Percentiles rank a stretch among this genome's conserved stretches.
Conservation (phyloP, 1,140 invertebrate species). For the Pemphigus obesinymphae region DNA sequence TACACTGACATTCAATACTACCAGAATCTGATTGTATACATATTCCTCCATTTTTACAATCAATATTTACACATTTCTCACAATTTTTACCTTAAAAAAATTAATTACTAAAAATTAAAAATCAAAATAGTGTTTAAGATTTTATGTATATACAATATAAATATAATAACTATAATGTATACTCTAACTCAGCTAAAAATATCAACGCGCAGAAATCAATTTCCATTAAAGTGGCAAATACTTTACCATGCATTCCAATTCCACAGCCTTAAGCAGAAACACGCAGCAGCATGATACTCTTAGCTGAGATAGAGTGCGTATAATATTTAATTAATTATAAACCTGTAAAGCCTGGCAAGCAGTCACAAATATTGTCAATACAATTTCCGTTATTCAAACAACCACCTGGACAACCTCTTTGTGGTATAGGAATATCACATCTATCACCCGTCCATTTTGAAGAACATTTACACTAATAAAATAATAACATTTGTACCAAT, state of each 20-base stretch:
- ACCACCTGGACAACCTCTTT: slow-evolving; percentile 45
- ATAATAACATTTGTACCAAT: neutral
- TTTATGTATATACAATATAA: neutral
- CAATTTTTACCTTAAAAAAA: slow-evolving; percentile 47
- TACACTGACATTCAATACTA: slow-evolving; percentile 50
- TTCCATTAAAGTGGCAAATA: too few relatives aligned
- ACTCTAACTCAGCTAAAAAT: too few relatives aligned
- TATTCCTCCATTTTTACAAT: slow-evolving; percentile 52
- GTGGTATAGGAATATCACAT: slow-evolving; percentile 58
- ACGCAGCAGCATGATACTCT: too few relatives aligned
- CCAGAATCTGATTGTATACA: slow-evolving; percentile 47
- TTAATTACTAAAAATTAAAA: neutral
- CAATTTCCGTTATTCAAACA: slow-evolving; percentile 60
- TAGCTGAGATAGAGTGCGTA: too few relatives aligned
- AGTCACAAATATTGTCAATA: slow-evolving; percentile 52
- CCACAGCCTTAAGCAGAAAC: too few relatives aligned
- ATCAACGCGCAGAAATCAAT: too few relatives aligned
- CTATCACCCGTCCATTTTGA: slow-evolving; percentile 61
- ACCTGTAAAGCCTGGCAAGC: slow-evolving; percentile 53
- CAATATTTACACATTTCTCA: slow-evolving; percentile 49
- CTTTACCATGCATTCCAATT: too few relatives aligned
- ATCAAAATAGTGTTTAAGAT: neutral
- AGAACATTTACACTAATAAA: slow-evolving; percentile 57
- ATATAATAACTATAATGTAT: neutral
- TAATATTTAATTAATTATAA: neutral